Percentiles rank a stretch among this genome's conserved stretches.
Evolutionary conservation across 2,797 vertebrate genomes (phyloP).

Genomic region (Notoglanidium macrostoma): DNA sequence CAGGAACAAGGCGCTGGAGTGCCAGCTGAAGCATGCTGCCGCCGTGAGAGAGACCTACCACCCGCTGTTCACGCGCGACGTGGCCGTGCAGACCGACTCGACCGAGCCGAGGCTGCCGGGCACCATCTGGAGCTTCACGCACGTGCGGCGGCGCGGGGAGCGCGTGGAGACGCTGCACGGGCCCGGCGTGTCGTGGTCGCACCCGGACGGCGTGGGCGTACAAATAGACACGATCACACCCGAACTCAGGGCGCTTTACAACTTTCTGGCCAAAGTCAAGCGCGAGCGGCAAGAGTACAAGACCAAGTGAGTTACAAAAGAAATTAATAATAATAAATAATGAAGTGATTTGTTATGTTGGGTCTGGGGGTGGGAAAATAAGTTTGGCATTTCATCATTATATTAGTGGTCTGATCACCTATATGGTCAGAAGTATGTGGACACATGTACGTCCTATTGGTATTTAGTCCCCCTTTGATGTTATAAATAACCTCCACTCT

Average conservation of each 20-base stretch:
- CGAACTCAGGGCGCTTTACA: slow-evolving; percentile 87
- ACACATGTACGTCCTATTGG: neutral
- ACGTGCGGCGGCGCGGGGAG: slow-evolving; percentile 87
- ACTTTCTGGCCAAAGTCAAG: slow-evolving; percentile 89
- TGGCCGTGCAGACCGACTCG: slow-evolving; percentile 85
- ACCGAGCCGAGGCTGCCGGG: slow-evolving; percentile 83
- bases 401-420: neutral
- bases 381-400: neutral
- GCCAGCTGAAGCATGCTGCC: slow-evolving; percentile 84
- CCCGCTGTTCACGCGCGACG: slow-evolving; percentile 83
- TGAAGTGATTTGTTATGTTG: neutral
- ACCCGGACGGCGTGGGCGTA: slow-evolving; percentile 85
- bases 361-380: neutral
- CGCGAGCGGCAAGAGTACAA: slow-evolving; percentile 86
- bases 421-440: neutral
- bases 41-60: slow-evolving; percentile 74
- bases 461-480: neutral
- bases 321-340: neutral
- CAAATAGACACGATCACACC: slow-evolving; percentile 94
- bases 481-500: neutral
- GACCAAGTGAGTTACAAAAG: slow-evolving; percentile 72
- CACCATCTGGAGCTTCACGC: slow-evolving; percentile 95
- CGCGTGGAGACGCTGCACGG: slow-evolving; percentile 87
- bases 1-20: slow-evolving; percentile 91
- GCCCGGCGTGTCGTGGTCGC: slow-evolving; percentile 85